A percentile compares a stretch with the other conserved stretches of the same genome.
Evolutionary conservation across 2,888 invertebrate species (phyloP).

Genomic region (Zaprionus obscuricornis): DNA sequence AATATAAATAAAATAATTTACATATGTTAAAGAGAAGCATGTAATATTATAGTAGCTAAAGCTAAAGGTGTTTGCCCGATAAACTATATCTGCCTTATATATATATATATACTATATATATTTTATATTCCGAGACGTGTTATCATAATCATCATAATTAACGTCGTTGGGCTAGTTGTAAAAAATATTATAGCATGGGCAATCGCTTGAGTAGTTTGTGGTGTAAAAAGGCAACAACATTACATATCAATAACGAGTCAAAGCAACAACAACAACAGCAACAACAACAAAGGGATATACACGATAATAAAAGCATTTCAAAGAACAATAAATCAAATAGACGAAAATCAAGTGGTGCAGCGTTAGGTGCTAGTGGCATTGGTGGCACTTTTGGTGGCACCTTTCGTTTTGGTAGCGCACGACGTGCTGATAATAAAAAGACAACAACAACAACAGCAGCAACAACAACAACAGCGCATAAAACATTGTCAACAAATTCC

Average conservation of each 20-base stretch:
- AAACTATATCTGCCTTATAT: too few species aligned
- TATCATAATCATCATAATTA: slow-evolving; percentile 35
- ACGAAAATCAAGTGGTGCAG: slow-evolving; percentile 50
- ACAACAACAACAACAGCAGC: slow-evolving; percentile 20
- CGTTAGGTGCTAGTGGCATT: slow-evolving; percentile 17
- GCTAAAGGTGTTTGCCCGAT: too few species aligned
- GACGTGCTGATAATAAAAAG: slow-evolving; percentile 64
- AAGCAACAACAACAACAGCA: slow-evolving; percentile 26
- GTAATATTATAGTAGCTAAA: too few species aligned
- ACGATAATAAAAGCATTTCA: slow-evolving; percentile 23
- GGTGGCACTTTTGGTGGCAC: slow-evolving; percentile 51
- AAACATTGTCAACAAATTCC: slow-evolving; percentile 19
- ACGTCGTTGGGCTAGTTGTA: slow-evolving; percentile 9
- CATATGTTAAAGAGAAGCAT: too few species aligned
- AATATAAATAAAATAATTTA: too few species aligned
- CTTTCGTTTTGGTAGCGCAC: slow-evolving; percentile 66
- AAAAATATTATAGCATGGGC: slow-evolving; percentile 80
- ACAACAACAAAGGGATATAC: slow-evolving; percentile 6
- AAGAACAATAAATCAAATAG: slow-evolving; percentile 42
- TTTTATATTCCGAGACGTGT: slow-evolving; percentile 7
- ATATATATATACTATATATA: too few species aligned
- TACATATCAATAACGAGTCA: slow-evolving; percentile 52
- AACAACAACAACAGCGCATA: slow-evolving; percentile 9
- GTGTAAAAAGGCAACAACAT: slow-evolving; percentile 81
- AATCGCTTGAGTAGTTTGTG: slow-evolving; percentile 82